Evolutionary conservation across 2,113 vertebrate species (phyloP).

Genomic region (Taurulus bubalis): DNA sequence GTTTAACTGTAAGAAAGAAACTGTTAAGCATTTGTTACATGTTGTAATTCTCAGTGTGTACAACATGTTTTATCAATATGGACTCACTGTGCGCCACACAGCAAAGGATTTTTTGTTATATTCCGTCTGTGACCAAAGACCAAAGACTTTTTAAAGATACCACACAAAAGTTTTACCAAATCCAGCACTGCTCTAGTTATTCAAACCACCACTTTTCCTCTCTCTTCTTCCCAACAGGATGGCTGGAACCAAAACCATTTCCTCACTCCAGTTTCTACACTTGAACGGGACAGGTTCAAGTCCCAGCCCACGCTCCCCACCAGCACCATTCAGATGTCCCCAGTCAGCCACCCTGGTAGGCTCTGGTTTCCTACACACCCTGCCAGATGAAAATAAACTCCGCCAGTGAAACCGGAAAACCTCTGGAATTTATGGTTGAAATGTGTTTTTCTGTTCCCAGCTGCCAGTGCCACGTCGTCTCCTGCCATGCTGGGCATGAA

Average conservation of each 20-base stretch:
- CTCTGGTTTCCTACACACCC: not conserved
- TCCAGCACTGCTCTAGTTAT: not conserved
- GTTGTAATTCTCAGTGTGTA: not conserved
- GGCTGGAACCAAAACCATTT: slow-evolving; percentile 99
- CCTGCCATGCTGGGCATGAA: slow-evolving; percentile 93
- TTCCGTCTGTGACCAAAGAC: slow-evolving; percentile 15
- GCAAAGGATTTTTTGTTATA: not conserved
- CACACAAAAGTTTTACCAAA: not conserved
- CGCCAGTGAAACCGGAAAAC: slow-evolving; percentile 42
- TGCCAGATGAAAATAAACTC: slow-evolving; percentile 38
- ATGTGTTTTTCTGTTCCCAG: slow-evolving; percentile 76
- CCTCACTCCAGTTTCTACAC: slow-evolving; percentile 95
- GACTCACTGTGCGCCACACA: not conserved
- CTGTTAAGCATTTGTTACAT: not conserved
- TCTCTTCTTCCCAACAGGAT: slow-evolving; percentile 83
- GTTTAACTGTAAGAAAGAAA: not conserved
- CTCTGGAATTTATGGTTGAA: slow-evolving; percentile 55
- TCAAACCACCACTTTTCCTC: slow-evolving; percentile 14
- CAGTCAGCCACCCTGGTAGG: slow-evolving; percentile 94
- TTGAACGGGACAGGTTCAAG: slow-evolving; percentile 95
- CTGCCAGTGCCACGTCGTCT: slow-evolving; percentile 95
- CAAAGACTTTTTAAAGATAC: not conserved
- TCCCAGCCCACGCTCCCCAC: slow-evolving; percentile 94
- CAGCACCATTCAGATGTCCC: slow-evolving; percentile 93
- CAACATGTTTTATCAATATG: not conserved